These are phyloP conservation scores for Gobius niger DNA, from an alignment of 2,113 vertebrate species.

Conservation along the genomic window DNA sequence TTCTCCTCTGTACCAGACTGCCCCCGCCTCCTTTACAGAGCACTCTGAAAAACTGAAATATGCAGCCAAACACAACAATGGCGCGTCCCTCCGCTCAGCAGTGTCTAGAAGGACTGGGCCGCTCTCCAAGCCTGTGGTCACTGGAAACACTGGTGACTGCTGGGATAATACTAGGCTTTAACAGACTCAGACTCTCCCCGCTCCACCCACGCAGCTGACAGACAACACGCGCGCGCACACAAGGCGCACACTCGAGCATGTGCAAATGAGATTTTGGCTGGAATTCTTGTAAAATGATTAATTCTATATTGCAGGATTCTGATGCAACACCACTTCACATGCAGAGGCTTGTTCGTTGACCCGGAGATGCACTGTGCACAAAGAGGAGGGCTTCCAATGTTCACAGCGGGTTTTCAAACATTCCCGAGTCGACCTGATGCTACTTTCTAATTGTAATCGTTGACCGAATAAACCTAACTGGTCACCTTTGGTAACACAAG, in stretches of 20 bases:
- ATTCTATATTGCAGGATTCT: constrained; percentile 19
- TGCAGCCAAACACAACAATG: constrained; percentile 80
- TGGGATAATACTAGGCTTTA: constrained; percentile 69
- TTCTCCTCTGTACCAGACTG: constrained; percentile 60
- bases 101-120: constrained; percentile 80
- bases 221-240: constrained; percentile 21
- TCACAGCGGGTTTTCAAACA: neutral
- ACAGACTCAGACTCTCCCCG: constrained; percentile 48
- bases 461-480: too few relatives aligned
- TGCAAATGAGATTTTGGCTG: constrained; percentile 14
- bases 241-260: constrained; percentile 5
- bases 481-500: too few relatives aligned
- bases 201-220: constrained; percentile 40
- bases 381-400: neutral
- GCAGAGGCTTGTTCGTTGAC: constrained; percentile 18
- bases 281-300: constrained; percentile 10
- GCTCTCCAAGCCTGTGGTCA: constrained; percentile 75
- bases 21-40: constrained; percentile 73
- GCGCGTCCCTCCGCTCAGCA: constrained; percentile 78
- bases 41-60: constrained; percentile 74
- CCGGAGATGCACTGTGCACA: neutral
- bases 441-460: too few relatives aligned
- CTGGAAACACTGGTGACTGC: constrained; percentile 67
- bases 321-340: constrained; percentile 31
- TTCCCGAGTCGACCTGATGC: neutral